A percentile compares a stretch with the other conserved stretches of the same genome.
phyloP scores from a whole-genome alignment of 2,113 vertebrate species.

The Vulpes lagopus region DNA sequence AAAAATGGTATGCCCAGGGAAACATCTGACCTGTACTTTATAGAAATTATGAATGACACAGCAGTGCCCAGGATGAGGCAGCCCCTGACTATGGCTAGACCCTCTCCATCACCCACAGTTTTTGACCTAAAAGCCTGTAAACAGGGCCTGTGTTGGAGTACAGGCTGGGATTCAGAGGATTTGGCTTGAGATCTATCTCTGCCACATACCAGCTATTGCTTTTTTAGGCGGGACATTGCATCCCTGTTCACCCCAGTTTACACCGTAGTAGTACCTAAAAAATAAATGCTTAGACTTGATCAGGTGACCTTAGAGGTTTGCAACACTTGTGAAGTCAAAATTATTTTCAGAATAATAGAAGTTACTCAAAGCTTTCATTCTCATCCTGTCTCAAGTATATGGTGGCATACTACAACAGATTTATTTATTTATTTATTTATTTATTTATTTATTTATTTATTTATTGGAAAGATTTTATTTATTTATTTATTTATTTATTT shows the following conservation, averaged over 20 bases:
- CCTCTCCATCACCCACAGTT: background rate
- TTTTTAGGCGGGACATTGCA: background rate
- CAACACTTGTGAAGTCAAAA: background rate
- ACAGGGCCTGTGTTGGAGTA: background rate
- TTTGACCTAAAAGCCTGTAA: conserved; percentile 10
- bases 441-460: too few species aligned
- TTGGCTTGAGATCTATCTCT: background rate
- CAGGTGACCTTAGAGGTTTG: background rate
- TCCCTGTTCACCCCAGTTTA: background rate
- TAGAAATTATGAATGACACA: background rate
- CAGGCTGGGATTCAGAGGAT: background rate
- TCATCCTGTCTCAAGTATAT: background rate
- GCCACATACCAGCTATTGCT: background rate
- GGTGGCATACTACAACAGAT: background rate
- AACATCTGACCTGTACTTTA: conserved; percentile 28
- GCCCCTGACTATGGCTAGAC: background rate
- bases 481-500: too few species aligned
- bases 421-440: too few species aligned
- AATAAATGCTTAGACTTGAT: background rate
- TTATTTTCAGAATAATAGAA: conserved; percentile 50
- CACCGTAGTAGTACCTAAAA: background rate
- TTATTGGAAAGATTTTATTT: too few species aligned
- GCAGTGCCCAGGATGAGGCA: background rate
- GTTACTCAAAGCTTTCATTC: background rate
- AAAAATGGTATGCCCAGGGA: conserved; percentile 2